Percentiles rank a stretch among this genome's conserved stretches.
phyloP scores from a whole-genome alignment of 2,797 vertebrate genomes.

The Chloroceryle inda region DNA sequence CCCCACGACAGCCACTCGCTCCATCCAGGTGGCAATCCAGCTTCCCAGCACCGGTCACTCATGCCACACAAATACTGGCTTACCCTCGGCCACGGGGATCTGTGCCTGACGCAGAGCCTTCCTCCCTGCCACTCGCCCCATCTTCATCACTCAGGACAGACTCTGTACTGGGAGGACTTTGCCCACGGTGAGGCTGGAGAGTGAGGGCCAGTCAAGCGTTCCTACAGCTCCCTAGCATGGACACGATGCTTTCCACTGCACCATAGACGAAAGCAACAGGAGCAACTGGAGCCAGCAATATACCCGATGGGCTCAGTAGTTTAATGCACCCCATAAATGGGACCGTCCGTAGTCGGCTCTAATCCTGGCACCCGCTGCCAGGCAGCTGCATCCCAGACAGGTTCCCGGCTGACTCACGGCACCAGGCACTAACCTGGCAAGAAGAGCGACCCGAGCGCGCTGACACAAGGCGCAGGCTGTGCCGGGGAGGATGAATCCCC shows the following conservation, averaged over 20 bases:
- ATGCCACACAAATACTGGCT: accelerated
- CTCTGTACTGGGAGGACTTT: background rate
- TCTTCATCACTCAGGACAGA: background rate
- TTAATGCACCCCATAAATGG: accelerated
- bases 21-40: background rate
- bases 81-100: accelerated
- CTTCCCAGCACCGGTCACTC: background rate
- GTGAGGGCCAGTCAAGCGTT: background rate
- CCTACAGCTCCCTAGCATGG: background rate
- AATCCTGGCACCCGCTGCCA: background rate
- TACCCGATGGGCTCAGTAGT: background rate
- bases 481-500: background rate
- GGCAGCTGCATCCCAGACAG: background rate
- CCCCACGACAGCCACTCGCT: background rate
- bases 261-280: accelerated
- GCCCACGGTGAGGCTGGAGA: background rate
- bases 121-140: background rate
- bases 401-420: background rate
- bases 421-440: background rate
- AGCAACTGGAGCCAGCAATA: background rate
- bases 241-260: background rate
- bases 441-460: accelerated
- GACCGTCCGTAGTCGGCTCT: accelerated
- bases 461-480: background rate
- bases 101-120: background rate